Evolutionary conservation across 1,140 invertebrate species (phyloP), one percentile per base, ranked within the genome.

Genomic region (Eubasilissa regina): DNA sequence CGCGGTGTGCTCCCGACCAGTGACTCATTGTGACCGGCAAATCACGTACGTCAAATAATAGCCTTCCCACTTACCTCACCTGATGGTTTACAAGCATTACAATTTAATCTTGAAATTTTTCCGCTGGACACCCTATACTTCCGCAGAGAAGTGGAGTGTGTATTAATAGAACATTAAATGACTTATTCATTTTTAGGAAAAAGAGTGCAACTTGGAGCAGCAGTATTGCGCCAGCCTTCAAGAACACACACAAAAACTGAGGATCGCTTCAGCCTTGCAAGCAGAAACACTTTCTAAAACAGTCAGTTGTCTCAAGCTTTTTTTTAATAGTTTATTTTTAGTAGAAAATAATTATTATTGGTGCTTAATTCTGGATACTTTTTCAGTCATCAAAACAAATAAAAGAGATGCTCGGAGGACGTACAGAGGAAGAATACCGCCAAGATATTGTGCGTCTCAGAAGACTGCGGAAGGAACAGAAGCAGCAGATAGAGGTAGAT

Each of bases 401-500:
- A 13, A 73, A 76, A 11, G 74, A 76, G 12, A 48, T 62, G 66
- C 25, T 53, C 4, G 66, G 77, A 21, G 53, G 64, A 45, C 35
- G 77, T 19, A 60, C 60, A 11, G 78, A 78, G n/a, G 58, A 77
- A 12, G 81, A 80, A 17, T 78, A 82, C 19, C 62, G 76, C 21
- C 76, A 53, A 15, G 78, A 83, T 45, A 43, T 83, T 17, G 72
- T 73, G 13, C 55, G 79, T 19, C 56, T 83, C n/a, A 68, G 48
- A 19, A 25, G 72, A 48, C 72, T 83, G 35, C 68, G 75, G 10
- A 75, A 75, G 70, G 72, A 83, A 64, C 79, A 83, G 43, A 68
- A 78, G 19, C 75, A 78, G 35, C 72, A 80, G 68, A 83, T 83
- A 13, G 81, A 83, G 70, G 81, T 83, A 53, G 19, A 21, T n/a